Base-by-base conservation (phyloP, 1,140 invertebrate genomes). In the Drosophila subpulchrella region DNA sequence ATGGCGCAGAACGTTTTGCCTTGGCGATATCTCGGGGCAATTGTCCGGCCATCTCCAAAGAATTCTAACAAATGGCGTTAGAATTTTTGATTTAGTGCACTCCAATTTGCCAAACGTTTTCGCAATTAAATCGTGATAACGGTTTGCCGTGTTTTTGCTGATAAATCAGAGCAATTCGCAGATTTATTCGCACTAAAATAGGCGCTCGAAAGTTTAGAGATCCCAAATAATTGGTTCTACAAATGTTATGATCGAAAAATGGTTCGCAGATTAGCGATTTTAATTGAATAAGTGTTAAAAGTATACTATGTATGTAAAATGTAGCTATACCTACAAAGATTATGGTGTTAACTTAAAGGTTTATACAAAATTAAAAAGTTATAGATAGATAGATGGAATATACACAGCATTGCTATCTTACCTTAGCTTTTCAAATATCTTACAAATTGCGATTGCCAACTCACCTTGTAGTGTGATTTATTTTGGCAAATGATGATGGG, bases 51-150 rank as follows among this genome's bases (percentile, higher is more conserved):
- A 59, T 20, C 30, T 6, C 44, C 58, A 71, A 59, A 75, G 58
- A 63, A 59, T 36, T 17, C 41, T 46, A 58, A 62, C 53, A 57
- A 50, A 42, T 60, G 63, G 51, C 42, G 27, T 63, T 59, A 66
- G 75, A 73, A 78, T 67, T 65, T 74, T 50, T 51, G 48, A 73
- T 74, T 74, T 75, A 46, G 58, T 75, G 53, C 59, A 75, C 24
- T 41, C 70, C 73, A 74, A 65, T 75, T 74, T 57, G 47, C 47
- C 12, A 41, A 68, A 46, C 46, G 41, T 65, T 57, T 63, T 55
- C 39, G 51, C 46, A 61, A 74, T 74, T 63, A 73, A 57, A 36
- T 34, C 46, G 15, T 10, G 34, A 50, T 73, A 73, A 46, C 67
- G 66, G 68, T 46, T 51, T 6, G n/a, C 36, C 17, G 36, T 48